These are phyloP conservation scores for Diploscapter pachys DNA, from an alignment of 1,140 invertebrate species.

Conservation along the genomic window DNA sequence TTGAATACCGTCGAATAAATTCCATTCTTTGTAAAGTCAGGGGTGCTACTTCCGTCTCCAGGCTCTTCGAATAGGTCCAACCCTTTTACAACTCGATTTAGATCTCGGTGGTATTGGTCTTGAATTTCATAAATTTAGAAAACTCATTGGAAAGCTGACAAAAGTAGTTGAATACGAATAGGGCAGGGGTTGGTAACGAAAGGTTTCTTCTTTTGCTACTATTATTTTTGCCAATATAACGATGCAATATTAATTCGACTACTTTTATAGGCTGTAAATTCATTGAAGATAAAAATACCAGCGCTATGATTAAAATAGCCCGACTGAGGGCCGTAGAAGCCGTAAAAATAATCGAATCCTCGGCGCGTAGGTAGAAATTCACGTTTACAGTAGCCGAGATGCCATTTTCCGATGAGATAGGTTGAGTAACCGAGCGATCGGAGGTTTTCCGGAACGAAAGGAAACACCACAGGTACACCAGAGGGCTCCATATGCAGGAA, in stretches of 20 bases:
- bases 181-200: no score
- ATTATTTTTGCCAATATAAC: no score
- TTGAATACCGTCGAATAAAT: slow-evolving; percentile 60
- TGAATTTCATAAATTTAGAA: slow-evolving; percentile 18
- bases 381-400: slow-evolving; percentile 63
- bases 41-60: slow-evolving; percentile 31
- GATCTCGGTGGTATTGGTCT: slow-evolving; percentile 46
- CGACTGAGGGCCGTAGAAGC: slow-evolving; percentile 62
- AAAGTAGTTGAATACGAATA: no score
- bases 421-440: slow-evolving; percentile 61
- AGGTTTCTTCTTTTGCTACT: no score
- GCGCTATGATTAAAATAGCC: slow-evolving; percentile 55
- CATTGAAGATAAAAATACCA: slow-evolving; percentile 14
- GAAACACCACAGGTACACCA: slow-evolving; percentile 57
- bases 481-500: slow-evolving; percentile 53
- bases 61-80: slow-evolving; percentile 49
- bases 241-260: no score
- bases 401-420: slow-evolving; percentile 66
- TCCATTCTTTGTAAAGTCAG: slow-evolving; percentile 50
- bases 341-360: slow-evolving; percentile 64
- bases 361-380: slow-evolving; percentile 62
- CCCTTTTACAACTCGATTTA: slow-evolving; percentile 40
- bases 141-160: background rate
- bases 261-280: no score
- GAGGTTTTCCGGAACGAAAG: slow-evolving; percentile 62